A percentile compares a stretch with the other conserved stretches of the same genome.
Conservation (phyloP, 1,140 invertebrate species). For the Scaptomyza hsui region DNA sequence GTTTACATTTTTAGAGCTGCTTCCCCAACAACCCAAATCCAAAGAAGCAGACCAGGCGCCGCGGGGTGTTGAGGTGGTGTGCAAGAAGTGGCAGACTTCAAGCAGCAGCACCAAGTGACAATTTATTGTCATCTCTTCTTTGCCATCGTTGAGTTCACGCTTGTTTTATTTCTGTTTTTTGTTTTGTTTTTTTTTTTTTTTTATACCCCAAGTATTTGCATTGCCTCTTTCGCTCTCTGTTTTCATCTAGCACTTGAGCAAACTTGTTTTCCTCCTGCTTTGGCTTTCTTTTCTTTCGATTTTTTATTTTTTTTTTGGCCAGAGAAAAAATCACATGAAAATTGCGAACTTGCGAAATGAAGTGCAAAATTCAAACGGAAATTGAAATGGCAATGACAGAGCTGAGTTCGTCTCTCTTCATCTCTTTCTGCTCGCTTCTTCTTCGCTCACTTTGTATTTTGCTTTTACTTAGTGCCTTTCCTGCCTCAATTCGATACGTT, state of each 20-base stretch:
- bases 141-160: constrained; percentile 52
- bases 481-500: constrained; percentile 19
- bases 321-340: constrained; percentile 60
- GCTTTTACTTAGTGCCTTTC: constrained; percentile 48
- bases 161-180: constrained; percentile 49
- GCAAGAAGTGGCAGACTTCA: not conserved
- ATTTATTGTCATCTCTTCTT: constrained; percentile 79
- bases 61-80: not conserved
- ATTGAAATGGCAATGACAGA: constrained; percentile 82
- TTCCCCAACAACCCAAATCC: constrained; percentile 13
- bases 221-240: constrained; percentile 49
- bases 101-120: constrained; percentile 52
- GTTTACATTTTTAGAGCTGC: constrained; percentile 68
- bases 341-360: constrained; percentile 82
- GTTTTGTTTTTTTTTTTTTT: constrained; percentile 66
- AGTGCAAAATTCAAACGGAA: constrained; percentile 83
- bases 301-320: constrained; percentile 7
- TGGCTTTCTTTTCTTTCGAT: constrained; percentile 20
- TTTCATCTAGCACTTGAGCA: constrained; percentile 48
- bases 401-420: constrained; percentile 50
- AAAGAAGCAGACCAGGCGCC: not conserved
- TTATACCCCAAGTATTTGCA: constrained; percentile 69
- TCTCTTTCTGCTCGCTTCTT: constrained; percentile 8
- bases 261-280: constrained; percentile 46
- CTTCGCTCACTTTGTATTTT: constrained; percentile 32